Conservation (phyloP, 2,113 vertebrate genomes). For the Naja naja region DNA sequence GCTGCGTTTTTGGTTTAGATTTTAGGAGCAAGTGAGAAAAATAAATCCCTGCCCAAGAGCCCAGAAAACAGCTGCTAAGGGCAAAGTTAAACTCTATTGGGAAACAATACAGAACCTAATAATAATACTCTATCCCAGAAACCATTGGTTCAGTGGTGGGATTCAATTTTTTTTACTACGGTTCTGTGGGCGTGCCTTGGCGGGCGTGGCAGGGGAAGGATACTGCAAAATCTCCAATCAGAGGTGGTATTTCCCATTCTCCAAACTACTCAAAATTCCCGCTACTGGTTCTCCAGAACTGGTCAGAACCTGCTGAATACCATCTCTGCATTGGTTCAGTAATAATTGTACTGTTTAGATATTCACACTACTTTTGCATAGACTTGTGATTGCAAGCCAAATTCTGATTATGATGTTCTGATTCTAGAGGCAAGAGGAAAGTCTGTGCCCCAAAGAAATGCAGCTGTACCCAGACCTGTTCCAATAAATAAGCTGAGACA, state of each 20-base stretch:
- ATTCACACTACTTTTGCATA: not conserved
- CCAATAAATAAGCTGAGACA: slow-evolving; percentile 5
- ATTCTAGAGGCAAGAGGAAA: not conserved
- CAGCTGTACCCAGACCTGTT: not conserved
- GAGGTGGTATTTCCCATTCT: too few species aligned
- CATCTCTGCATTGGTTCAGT: not conserved
- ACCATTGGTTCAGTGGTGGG: not conserved
- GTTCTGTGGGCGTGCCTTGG: too few species aligned
- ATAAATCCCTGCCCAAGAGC: not conserved
- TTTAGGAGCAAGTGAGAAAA: not conserved
- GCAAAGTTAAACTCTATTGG: not conserved
- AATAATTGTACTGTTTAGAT: not conserved
- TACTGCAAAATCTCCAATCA: too few species aligned
- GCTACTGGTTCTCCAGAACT: too few species aligned
- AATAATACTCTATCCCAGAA: not conserved
- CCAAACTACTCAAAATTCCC: too few species aligned
- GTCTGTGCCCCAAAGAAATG: slow-evolving; percentile 27
- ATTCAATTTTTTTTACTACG: too few species aligned
- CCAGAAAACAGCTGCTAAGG: not conserved
- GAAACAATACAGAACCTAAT: not conserved
- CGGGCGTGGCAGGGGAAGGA: too few species aligned
- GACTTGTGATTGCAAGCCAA: not conserved
- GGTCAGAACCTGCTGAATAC: too few species aligned
- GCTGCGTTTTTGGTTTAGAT: not conserved
- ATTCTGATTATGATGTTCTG: slow-evolving; percentile 13